Percentiles rank a stretch among this genome's conserved stretches.
phyloP scores from a whole-genome alignment of 2,113 vertebrate species.

The Atherinomorus stipes region DNA sequence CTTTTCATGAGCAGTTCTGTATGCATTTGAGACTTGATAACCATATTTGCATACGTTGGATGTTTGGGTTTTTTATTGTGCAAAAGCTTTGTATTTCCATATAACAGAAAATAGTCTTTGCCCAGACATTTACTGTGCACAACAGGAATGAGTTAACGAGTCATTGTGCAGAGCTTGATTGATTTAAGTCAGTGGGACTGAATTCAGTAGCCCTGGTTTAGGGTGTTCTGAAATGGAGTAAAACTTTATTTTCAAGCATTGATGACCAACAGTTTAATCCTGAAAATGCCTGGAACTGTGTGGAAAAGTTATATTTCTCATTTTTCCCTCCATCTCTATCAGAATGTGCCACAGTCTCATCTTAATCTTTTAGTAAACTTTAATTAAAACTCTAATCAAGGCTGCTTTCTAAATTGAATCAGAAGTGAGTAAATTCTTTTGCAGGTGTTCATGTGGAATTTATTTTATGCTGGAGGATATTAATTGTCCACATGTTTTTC shows the following conservation, averaged over 20 bases:
- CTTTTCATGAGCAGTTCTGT: background rate
- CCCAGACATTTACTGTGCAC: background rate
- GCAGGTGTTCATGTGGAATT: background rate
- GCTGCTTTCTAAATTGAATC: background rate
- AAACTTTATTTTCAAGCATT: conserved; percentile 40
- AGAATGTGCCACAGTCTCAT: background rate
- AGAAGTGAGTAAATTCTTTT: conserved; percentile 7
- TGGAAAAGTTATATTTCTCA: conserved; percentile 10
- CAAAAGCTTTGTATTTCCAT: background rate
- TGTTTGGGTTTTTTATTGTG: conserved; percentile 34
- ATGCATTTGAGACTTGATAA: conserved; percentile 37
- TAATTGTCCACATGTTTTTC: background rate
- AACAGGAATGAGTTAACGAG: too few relatives aligned
- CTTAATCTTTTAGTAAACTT: conserved; percentile 20
- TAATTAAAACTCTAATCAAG: conserved; percentile 31
- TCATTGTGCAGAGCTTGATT: too few relatives aligned
- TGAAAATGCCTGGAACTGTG: conserved; percentile 23
- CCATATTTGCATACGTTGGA: conserved; percentile 1
- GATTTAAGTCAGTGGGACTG: too few relatives aligned
- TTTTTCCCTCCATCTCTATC: conserved; percentile 7
- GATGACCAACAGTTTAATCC: conserved; percentile 30
- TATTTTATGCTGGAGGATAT: background rate
- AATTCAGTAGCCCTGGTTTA: too few relatives aligned
- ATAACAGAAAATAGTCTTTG: background rate
- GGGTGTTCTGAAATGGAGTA: conserved; percentile 7